Conservation (phyloP, 2,888 invertebrate genomes). For the Cantharis flavilabris region DNA sequence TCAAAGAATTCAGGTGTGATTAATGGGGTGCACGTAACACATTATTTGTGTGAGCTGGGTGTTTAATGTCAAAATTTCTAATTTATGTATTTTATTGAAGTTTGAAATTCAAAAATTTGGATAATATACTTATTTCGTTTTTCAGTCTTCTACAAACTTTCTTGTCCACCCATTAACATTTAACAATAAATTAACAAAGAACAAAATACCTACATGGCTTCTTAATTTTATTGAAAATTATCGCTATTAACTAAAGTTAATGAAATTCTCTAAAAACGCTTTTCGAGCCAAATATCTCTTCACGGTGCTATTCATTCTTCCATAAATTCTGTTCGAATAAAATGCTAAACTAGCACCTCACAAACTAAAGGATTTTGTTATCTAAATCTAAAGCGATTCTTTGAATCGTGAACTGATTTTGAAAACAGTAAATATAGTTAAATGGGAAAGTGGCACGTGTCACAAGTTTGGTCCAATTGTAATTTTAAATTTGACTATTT, state of each 20-base stretch:
- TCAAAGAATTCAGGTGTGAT: not conserved
- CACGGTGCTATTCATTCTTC: not conserved
- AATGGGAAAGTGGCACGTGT: slow-evolving; percentile 15
- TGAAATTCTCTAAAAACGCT: not conserved
- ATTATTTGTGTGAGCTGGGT: not conserved
- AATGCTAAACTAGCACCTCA: not conserved
- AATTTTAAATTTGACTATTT: not conserved
- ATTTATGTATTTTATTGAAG: not conserved
- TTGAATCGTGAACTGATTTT: slow-evolving; percentile 9
- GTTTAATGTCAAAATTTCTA: not conserved
- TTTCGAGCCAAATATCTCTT: not conserved
- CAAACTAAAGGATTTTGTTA: not conserved
- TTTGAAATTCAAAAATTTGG: not conserved
- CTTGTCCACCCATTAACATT: not conserved
- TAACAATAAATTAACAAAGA: too few relatives aligned
- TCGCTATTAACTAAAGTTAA: too few relatives aligned
- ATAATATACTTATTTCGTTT: too few relatives aligned
- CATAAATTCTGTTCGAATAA: not conserved
- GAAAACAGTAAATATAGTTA: slow-evolving; percentile 10
- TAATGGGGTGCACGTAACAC: not conserved
- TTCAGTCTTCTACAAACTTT: not conserved
- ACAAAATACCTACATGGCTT: too few relatives aligned
- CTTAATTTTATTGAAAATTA: too few relatives aligned
- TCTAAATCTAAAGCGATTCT: slow-evolving; percentile 18
- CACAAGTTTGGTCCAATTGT: slow-evolving; percentile 12